Conservation (phyloP, 1,140 invertebrate species). For the Helicoverpa armigera region DNA sequence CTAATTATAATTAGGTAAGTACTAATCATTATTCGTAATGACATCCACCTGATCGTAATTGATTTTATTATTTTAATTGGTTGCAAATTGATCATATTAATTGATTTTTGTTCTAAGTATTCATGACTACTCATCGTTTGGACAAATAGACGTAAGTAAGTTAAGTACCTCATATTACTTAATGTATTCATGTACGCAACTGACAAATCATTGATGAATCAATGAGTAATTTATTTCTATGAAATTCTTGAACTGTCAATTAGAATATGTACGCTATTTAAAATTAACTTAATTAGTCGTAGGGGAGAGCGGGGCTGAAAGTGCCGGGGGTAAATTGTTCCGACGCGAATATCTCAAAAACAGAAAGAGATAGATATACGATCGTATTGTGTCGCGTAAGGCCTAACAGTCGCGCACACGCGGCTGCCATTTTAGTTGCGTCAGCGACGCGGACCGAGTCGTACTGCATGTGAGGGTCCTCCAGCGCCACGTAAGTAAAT, state of each 20-base stretch:
- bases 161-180: not conserved
- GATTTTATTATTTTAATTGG: not conserved
- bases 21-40: not conserved
- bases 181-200: not conserved
- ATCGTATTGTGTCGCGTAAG: too few species aligned
- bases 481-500: too few species aligned
- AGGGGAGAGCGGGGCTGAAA: too few species aligned
- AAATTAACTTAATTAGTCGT: not conserved
- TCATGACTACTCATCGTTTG: not conserved
- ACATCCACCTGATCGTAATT: not conserved
- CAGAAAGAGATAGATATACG: too few species aligned
- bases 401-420: too few species aligned
- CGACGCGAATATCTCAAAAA: too few species aligned
- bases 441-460: too few species aligned
- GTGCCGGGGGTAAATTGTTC: too few species aligned
- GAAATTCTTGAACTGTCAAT: not conserved
- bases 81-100: not conserved
- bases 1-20: not conserved
- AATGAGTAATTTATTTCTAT: not conserved
- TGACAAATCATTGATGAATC: not conserved
- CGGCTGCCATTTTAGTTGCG: too few species aligned
- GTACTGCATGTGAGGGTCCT: too few species aligned
- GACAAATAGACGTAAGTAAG: not conserved
- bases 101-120: not conserved
- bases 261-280: not conserved